Evolutionary conservation across 2,888 invertebrate species (phyloP).

Genomic region (Heliconius sara): DNA sequence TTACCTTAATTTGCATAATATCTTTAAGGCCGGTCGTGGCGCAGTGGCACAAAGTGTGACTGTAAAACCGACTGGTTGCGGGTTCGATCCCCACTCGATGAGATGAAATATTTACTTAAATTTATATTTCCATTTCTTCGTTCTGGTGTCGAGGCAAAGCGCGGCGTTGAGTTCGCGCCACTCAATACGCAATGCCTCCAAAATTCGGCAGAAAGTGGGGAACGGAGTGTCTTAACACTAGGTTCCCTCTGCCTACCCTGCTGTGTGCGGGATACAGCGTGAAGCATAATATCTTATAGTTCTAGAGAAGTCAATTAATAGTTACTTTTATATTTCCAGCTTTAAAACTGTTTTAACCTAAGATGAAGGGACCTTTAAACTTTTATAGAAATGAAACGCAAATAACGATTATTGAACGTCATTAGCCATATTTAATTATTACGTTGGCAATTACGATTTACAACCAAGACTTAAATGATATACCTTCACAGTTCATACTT

Average conservation of each 20-base stretch:
- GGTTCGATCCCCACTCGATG: too few species aligned
- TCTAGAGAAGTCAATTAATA: neutral
- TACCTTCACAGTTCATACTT: constrained; percentile 19
- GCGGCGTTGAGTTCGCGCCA: too few species aligned
- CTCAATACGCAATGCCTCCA: too few species aligned
- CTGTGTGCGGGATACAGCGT: neutral
- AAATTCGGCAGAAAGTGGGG: too few species aligned
- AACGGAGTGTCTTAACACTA: neutral
- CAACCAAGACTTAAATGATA: constrained; percentile 18
- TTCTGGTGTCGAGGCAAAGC: too few species aligned
- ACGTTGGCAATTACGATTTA: constrained; percentile 20
- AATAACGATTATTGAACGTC: constrained; percentile 10
- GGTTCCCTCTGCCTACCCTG: neutral
- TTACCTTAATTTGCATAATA: too few species aligned
- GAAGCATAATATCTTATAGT: neutral
- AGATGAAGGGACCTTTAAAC: neutral
- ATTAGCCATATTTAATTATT: constrained; percentile 24
- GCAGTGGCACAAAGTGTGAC: too few species aligned
- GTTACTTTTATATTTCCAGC: neutral
- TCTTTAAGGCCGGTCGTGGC: too few species aligned
- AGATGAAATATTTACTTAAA: too few species aligned
- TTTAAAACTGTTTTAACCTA: neutral
- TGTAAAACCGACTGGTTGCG: too few species aligned
- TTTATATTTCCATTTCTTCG: too few species aligned
- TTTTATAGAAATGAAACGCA: constrained; percentile 8